A percentile compares a stretch with the other conserved stretches of the same genome.
These are phyloP conservation scores for Rhineura floridana DNA, from an alignment of 2,113 vertebrate genomes.

Conservation along the genomic window DNA sequence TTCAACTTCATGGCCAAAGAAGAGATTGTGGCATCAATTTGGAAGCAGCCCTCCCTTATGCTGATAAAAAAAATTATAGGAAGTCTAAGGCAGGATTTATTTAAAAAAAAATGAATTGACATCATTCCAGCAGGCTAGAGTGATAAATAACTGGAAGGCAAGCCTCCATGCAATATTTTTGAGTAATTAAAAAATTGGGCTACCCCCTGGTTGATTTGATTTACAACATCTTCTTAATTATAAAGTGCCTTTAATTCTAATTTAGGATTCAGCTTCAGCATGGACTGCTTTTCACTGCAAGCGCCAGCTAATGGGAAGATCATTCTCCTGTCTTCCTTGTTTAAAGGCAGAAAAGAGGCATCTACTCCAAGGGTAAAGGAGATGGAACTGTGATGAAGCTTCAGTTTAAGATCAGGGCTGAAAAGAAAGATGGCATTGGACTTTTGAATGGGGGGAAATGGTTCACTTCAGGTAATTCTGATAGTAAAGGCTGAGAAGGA, in stretches of 20 bases:
- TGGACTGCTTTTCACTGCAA: constrained; percentile 57
- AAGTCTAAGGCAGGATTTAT: constrained; percentile 62
- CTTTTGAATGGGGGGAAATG: not conserved
- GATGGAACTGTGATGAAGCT: constrained; percentile 28
- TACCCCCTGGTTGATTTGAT: constrained; percentile 68
- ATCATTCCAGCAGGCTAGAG: constrained; percentile 60
- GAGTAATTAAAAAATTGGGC: constrained; percentile 65
- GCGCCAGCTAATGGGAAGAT: constrained; percentile 56
- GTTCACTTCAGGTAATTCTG: not conserved
- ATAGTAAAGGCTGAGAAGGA: not conserved
- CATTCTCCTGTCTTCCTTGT: constrained; percentile 56
- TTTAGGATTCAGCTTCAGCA: constrained; percentile 54
- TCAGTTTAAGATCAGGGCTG: not conserved
- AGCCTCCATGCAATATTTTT: constrained; percentile 70
- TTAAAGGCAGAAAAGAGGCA: constrained; percentile 56
- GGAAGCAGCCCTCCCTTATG: constrained; percentile 58
- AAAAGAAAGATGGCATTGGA: not conserved
- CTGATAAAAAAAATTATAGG: constrained; percentile 62
- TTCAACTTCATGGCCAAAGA: constrained; percentile 67
- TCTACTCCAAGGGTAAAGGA: constrained; percentile 43
- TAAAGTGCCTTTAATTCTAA: constrained; percentile 68
- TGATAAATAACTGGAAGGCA: constrained; percentile 71
- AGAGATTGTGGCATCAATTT: constrained; percentile 62
- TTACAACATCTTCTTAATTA: constrained; percentile 70
- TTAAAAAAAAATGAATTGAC: constrained; percentile 72